These are phyloP conservation scores for Cercocebus atys DNA, from an alignment of 2,113 vertebrate genomes.

Conservation along the genomic window DNA sequence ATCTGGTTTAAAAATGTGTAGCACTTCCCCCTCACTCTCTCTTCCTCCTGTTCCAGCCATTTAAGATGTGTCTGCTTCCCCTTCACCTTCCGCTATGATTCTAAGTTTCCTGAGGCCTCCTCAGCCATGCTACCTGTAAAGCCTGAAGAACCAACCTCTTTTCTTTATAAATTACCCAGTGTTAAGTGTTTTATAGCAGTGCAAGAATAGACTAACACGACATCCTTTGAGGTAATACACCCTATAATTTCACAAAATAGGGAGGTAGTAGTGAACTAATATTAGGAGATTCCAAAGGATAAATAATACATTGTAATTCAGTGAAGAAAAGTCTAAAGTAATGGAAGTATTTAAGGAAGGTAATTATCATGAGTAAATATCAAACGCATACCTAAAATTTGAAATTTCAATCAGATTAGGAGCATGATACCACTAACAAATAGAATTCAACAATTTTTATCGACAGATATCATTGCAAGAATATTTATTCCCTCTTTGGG, in stretches of 20 bases:
- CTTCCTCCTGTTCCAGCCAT: too few relatives aligned
- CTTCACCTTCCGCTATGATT: too few relatives aligned
- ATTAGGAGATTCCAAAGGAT: constrained; percentile 5
- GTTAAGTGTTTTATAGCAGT: too few relatives aligned
- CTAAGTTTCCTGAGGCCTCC: too few relatives aligned
- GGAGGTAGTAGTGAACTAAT: neutral
- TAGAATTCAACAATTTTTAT: constrained; percentile 34
- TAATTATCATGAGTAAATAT: constrained; percentile 10
- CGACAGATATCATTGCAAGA: neutral
- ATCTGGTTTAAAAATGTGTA: too few relatives aligned
- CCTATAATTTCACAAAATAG: neutral
- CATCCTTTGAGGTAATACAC: constrained; percentile 18
- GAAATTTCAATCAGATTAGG: neutral
- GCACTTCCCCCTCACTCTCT: too few relatives aligned
- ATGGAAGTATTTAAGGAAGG: neutral
- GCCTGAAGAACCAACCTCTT: too few relatives aligned
- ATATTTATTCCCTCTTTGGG: neutral
- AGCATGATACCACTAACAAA: constrained; percentile 15
- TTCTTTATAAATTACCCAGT: too few relatives aligned
- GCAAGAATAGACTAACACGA: neutral
- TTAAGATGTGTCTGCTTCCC: too few relatives aligned
- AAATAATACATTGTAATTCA: neutral
- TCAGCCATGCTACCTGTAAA: too few relatives aligned
- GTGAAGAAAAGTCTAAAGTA: neutral
- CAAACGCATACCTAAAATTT: neutral